phyloP scores from a whole-genome alignment of 1,140 invertebrate species.

The Drosophila paulistorum region DNA sequence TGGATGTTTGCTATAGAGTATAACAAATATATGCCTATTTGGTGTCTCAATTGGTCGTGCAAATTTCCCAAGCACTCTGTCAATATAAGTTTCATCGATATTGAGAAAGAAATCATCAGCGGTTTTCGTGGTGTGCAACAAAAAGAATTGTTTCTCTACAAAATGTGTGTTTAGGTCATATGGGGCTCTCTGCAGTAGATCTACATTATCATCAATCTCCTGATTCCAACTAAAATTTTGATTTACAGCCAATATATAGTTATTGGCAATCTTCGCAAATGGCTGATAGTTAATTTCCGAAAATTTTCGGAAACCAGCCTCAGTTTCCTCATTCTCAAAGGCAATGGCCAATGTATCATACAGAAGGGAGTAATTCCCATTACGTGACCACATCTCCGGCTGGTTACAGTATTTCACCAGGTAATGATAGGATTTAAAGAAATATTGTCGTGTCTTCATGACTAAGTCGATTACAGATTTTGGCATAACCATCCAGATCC shows the following conservation, averaged over 20 bases:
- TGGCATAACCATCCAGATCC: conserved; percentile 90
- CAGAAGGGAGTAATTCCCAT: conserved; percentile 23
- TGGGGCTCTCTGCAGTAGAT: background rate
- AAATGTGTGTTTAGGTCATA: conserved; percentile 8
- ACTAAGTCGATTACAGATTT: conserved; percentile 87
- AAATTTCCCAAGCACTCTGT: conserved; percentile 56
- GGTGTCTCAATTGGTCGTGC: conserved; percentile 41
- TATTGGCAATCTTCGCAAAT: conserved; percentile 32
- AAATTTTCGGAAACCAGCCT: conserved; percentile 39
- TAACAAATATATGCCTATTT: conserved; percentile 62
- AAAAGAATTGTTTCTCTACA: conserved; percentile 61
- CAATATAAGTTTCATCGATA: conserved; percentile 25
- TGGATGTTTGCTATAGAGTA: conserved; percentile 62
- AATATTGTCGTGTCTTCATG: conserved; percentile 90
- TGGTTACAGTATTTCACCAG: conserved; percentile 54
- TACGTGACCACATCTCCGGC: conserved; percentile 40
- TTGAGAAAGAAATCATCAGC: conserved; percentile 40
- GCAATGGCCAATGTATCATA: conserved; percentile 48
- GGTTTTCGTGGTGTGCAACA: conserved; percentile 42
- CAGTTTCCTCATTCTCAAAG: conserved; percentile 53
- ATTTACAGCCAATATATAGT: conserved; percentile 50
- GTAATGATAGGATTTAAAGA: conserved; percentile 84
- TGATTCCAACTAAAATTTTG: conserved; percentile 45
- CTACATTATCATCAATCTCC: conserved; percentile 19
- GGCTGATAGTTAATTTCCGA: conserved; percentile 33